Percentiles rank a stretch among this genome's conserved stretches.
These are phyloP conservation scores for Acanthosepion pharaonis DNA, from an alignment of 2,888 invertebrate genomes.

Conservation along the genomic window DNA sequence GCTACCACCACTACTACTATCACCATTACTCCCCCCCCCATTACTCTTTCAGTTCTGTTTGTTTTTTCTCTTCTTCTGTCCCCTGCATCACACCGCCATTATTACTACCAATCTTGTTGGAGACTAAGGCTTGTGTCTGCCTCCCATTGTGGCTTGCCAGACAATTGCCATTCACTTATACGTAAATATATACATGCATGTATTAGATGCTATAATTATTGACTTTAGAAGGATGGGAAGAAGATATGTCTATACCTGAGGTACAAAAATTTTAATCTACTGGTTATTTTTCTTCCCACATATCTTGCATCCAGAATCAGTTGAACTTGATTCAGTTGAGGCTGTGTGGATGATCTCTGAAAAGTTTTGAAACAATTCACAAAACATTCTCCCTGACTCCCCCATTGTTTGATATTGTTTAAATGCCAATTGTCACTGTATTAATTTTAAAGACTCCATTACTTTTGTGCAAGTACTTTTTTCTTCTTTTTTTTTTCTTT, in stretches of 20 bases:
- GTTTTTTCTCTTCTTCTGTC: neutral
- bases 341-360: constrained; percentile 12
- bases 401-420: neutral
- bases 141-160: neutral
- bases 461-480: neutral
- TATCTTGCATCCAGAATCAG: constrained; percentile 16
- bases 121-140: constrained; percentile 4
- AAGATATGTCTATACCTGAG: neutral
- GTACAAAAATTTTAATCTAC: neutral
- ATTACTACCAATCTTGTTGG: neutral
- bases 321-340: neutral
- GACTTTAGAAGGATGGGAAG: neutral
- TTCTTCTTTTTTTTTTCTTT: neutral
- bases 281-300: neutral
- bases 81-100: neutral
- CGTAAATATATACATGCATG: neutral
- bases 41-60: neutral
- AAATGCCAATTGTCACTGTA: neutral
- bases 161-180: neutral
- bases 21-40: neutral
- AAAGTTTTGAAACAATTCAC: neutral
- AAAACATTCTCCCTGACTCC: neutral
- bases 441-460: neutral
- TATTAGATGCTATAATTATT: neutral
- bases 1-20: neutral